Conservation (phyloP, 2,888 invertebrate genomes). For the Cryptophagus acutangulus region DNA sequence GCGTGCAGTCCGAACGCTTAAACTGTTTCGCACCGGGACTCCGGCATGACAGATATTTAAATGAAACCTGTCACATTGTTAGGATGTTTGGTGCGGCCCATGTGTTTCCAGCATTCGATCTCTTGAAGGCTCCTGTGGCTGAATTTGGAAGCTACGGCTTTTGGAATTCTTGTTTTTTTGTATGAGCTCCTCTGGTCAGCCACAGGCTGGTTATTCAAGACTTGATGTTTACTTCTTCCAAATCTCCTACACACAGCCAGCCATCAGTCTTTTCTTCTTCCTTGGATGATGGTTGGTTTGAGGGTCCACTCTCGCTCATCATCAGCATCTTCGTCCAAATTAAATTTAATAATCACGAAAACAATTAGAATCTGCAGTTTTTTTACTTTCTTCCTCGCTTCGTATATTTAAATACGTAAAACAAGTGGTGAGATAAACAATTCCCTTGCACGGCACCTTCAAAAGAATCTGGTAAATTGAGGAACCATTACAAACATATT, state of each 20-base stretch:
- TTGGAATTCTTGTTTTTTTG: constrained; percentile 34
- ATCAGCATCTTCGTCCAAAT: too few relatives aligned
- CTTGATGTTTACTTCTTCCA: constrained; percentile 11
- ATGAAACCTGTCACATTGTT: constrained; percentile 39
- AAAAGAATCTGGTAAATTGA: constrained; percentile 42
- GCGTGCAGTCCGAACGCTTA: constrained; percentile 6
- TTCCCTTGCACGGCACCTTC: constrained; percentile 25
- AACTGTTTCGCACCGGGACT: constrained; percentile 17
- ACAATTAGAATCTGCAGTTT: too few relatives aligned
- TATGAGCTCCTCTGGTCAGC: constrained; percentile 18
- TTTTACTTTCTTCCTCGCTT: too few relatives aligned
- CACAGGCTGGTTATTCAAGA: constrained; percentile 8
- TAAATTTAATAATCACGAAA: too few relatives aligned
- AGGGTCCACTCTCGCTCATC: background rate
- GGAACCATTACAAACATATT: constrained; percentile 45
- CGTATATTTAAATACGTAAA: too few relatives aligned
- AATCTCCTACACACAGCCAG: constrained; percentile 8
- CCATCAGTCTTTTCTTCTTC: constrained; percentile 3
- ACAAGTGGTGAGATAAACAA: constrained; percentile 9
- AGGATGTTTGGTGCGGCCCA: constrained; percentile 33
- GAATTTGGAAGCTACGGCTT: constrained; percentile 32
- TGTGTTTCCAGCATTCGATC: constrained; percentile 29
- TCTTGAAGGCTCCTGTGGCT: constrained; percentile 19
- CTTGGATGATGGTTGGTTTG: constrained; percentile 10
- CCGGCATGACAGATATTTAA: constrained; percentile 33